Conservation (phyloP, 2,113 vertebrate genomes). For the Dasyurus viverrinus region DNA sequence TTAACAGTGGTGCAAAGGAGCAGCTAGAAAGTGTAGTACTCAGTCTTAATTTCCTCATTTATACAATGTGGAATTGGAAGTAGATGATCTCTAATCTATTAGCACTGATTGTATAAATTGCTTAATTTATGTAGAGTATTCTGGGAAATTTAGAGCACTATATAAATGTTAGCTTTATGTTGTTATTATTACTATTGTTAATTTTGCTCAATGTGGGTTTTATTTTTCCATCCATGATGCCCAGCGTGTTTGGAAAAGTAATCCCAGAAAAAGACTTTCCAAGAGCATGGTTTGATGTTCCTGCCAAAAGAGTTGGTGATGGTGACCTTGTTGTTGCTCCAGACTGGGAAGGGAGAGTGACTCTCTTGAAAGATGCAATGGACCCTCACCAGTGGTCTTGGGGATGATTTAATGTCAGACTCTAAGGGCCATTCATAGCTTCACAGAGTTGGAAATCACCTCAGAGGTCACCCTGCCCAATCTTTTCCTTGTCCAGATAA, state of each 20-base stretch:
- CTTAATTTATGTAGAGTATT: background rate
- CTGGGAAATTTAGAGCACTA: background rate
- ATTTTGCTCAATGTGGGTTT: background rate
- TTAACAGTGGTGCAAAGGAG: background rate
- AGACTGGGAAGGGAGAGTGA: background rate
- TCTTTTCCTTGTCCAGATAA: background rate
- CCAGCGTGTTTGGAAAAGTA: constrained; percentile 1
- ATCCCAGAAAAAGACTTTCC: background rate
- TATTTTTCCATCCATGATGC: background rate
- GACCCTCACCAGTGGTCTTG: background rate
- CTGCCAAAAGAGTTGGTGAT: background rate
- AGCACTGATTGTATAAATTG: background rate
- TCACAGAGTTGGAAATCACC: background rate
- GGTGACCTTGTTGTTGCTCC: background rate
- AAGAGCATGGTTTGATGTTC: background rate
- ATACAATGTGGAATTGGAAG: background rate
- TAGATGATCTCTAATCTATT: background rate
- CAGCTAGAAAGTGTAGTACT: background rate
- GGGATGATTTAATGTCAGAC: background rate
- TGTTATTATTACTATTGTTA: background rate
- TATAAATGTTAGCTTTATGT: background rate
- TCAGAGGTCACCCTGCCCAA: background rate
- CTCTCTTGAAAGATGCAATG: background rate
- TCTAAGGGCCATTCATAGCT: background rate
- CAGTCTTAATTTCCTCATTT: background rate